Percentiles rank a stretch among this genome's conserved stretches.
Conservation (phyloP, 2,113 vertebrate species). For the Macquaria australasica region DNA sequence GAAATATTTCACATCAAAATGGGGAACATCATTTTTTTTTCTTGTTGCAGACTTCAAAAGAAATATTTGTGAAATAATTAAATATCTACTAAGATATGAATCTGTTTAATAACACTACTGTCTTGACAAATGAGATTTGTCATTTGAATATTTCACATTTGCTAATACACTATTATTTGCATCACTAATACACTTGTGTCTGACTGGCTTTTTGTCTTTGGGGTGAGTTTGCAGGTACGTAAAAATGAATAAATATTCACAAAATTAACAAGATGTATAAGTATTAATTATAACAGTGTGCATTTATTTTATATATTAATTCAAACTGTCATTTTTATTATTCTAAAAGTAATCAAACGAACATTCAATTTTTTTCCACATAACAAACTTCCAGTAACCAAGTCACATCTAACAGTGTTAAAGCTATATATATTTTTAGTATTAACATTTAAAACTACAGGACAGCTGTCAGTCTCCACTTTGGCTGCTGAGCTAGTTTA, state of each 20-base stretch:
- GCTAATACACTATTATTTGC: neutral
- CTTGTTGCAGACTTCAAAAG: constrained; percentile 11
- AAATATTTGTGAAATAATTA: constrained; percentile 8
- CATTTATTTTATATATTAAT: neutral
- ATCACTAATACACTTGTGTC: neutral
- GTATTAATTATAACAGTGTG: neutral
- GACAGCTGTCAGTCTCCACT: neutral
- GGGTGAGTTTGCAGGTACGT: neutral
- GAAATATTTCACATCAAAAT: constrained; percentile 25
- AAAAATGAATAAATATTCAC: neutral
- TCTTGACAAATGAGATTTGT: neutral
- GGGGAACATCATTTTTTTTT: constrained; percentile 18
- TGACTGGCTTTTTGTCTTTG: neutral
- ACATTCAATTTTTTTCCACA: too few relatives aligned
- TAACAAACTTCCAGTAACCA: neutral
- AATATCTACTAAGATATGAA: neutral
- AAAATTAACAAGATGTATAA: neutral
- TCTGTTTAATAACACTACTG: neutral
- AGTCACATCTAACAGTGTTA: neutral
- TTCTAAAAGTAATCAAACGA: neutral
- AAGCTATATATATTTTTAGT: neutral
- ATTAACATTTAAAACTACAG: neutral
- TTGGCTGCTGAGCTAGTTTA: neutral
- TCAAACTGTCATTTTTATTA: neutral
- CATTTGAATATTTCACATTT: neutral